These are phyloP conservation scores for Diuraphis noxia DNA, from an alignment of 1,140 invertebrate species.

Conservation along the genomic window DNA sequence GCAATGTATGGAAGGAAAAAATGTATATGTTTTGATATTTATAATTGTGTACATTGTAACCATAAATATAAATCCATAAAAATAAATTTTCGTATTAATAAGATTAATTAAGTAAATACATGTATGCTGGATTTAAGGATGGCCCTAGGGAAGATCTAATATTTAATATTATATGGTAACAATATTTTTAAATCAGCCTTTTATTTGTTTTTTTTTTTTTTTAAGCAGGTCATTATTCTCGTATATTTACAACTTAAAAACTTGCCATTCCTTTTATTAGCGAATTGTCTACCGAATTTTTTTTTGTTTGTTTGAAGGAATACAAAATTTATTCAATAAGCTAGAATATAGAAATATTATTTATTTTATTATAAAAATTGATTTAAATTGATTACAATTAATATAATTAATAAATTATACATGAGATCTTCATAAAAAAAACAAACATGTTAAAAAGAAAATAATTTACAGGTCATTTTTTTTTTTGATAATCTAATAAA, in stretches of 20 bases:
- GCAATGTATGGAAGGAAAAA: background rate
- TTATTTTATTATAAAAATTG: conserved; percentile 26
- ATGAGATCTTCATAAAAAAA: conserved; percentile 18
- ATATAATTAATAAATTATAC: conserved; percentile 9
- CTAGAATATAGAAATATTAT: background rate
- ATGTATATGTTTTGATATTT: background rate
- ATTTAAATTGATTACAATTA: conserved; percentile 23
- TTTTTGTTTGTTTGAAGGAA: background rate
- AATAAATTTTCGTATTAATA: background rate
- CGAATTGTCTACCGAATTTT: background rate
- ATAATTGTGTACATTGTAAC: background rate
- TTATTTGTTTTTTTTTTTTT: too few relatives aligned
- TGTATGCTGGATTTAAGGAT: background rate
- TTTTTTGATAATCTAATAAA: conserved; percentile 17
- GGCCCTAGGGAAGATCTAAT: background rate
- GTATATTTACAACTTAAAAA: background rate
- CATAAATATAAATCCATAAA: too few relatives aligned
- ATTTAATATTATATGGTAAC: background rate
- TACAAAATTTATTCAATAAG: background rate
- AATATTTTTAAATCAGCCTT: background rate
- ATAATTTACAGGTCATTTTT: conserved; percentile 3
- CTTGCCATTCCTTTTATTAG: background rate
- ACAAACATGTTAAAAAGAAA: background rate
- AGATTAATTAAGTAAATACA: background rate
- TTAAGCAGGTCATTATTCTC: too few relatives aligned